Percentiles rank a stretch among this genome's conserved stretches.
Conservation (phyloP, 1,140 invertebrate genomes). For the Mercenaria mercenaria region DNA sequence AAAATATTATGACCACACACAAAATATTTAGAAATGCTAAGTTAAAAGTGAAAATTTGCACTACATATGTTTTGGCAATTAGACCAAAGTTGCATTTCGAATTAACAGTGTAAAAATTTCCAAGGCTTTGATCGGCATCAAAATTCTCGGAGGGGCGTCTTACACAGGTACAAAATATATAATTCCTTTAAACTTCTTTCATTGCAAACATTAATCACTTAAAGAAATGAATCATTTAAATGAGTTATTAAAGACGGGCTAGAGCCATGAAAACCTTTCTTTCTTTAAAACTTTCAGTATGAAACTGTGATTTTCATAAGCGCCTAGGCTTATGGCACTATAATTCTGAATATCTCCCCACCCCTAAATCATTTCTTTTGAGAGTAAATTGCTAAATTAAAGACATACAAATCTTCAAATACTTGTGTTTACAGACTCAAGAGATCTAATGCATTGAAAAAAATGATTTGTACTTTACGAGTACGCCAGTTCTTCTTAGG, state of each 20-base stretch:
- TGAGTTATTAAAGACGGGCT: conserved; percentile 25
- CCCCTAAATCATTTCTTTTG: conserved; percentile 39
- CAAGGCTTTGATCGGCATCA: not conserved
- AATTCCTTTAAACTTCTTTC: conserved; percentile 50
- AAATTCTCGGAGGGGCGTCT: not conserved
- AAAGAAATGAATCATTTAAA: conserved; percentile 50
- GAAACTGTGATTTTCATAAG: conserved; percentile 27
- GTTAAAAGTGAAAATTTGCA: conserved; percentile 17
- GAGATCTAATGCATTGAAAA: conserved; percentile 14
- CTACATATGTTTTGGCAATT: conserved; percentile 42
- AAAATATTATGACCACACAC: conserved; percentile 39
- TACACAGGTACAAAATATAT: conserved; percentile 35
- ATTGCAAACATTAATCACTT: conserved; percentile 27
- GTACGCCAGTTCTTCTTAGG: conserved; percentile 6
- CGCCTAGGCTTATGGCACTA: not conserved
- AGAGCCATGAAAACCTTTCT: conserved; percentile 15
- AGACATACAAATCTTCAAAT: conserved; percentile 38
- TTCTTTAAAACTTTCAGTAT: conserved; percentile 4
- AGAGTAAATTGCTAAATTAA: conserved; percentile 38
- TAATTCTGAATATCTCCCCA: not conserved
- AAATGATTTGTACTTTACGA: conserved; percentile 27
- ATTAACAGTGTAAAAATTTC: conserved; percentile 45
- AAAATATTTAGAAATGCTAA: not conserved
- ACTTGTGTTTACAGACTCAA: not conserved
- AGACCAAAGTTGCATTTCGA: conserved; percentile 37